phyloP scores from a whole-genome alignment of 2,113 vertebrate genomes.

The Myocastor coypus region DNA sequence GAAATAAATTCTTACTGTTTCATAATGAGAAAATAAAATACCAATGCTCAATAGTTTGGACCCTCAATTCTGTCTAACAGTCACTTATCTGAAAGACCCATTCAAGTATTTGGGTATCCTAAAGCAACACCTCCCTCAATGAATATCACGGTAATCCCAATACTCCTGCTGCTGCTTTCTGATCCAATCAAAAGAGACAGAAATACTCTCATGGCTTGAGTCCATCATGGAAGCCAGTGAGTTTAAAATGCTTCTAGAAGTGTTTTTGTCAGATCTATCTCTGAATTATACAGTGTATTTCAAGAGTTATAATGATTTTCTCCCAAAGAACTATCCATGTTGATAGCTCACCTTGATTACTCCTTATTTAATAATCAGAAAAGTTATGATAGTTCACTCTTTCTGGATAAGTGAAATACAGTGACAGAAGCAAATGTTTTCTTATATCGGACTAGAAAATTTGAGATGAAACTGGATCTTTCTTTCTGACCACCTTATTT shows the following conservation, averaged over 20 bases:
- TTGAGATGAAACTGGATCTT: slow-evolving; percentile 56
- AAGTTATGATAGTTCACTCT: neutral
- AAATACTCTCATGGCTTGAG: neutral
- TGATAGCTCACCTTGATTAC: neutral
- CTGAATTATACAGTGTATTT: neutral
- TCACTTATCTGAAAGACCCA: slow-evolving; percentile 3
- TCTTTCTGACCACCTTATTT: slow-evolving; percentile 84
- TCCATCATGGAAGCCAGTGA: neutral
- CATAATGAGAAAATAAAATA: neutral
- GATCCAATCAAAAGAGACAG: neutral
- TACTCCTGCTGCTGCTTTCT: neutral
- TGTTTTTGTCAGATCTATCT: neutral
- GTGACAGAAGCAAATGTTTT: neutral
- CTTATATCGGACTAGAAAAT: neutral
- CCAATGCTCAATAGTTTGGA: neutral
- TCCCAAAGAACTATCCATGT: neutral
- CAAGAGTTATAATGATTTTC: neutral
- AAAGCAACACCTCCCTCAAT: neutral
- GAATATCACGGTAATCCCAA: neutral
- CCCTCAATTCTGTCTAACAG: neutral
- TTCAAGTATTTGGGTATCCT: neutral
- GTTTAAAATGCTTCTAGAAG: slow-evolving; percentile 21
- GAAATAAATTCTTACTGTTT: slow-evolving; percentile 15
- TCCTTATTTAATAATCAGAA: neutral
- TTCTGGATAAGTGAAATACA: neutral